Percentiles rank a stretch among this genome's conserved stretches.
phyloP scores from a whole-genome alignment of 2,113 vertebrate genomes.

The Myrmecobius fasciatus region DNA sequence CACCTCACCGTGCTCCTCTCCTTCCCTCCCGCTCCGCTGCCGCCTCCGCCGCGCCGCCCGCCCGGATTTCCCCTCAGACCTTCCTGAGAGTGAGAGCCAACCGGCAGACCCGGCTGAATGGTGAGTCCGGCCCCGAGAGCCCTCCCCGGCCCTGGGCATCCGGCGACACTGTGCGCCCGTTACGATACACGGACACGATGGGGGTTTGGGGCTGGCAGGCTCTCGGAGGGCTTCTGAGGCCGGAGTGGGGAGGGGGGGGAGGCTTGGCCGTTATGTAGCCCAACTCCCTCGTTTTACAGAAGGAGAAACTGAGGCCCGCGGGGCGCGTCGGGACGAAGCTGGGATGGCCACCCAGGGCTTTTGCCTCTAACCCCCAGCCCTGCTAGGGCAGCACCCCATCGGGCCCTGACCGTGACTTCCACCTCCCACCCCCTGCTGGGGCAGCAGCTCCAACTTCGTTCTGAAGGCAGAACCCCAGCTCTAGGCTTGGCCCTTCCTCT shows the following conservation, averaged over 20 bases:
- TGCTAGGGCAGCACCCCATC: too few species aligned
- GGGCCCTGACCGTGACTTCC: too few species aligned
- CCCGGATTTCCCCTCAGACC: constrained; percentile 87
- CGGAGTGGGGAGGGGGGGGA: too few species aligned
- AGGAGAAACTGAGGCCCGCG: not conserved
- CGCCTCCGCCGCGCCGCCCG: not conserved
- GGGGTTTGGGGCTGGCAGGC: not conserved
- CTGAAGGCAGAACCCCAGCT: too few species aligned
- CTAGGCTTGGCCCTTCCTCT: too few species aligned
- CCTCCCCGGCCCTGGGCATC: constrained; percentile 62
- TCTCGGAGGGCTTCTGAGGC: not conserved
- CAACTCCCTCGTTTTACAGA: not conserved
- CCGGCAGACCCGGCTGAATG: constrained; percentile 98
- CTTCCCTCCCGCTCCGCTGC: not conserved
- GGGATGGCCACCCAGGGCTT: not conserved
- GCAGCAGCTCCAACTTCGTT: too few species aligned
- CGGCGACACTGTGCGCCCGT: constrained; percentile 43
- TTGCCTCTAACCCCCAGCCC: not conserved
- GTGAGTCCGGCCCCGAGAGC: constrained; percentile 86
- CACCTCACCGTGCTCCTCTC: not conserved
- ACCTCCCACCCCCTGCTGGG: too few species aligned
- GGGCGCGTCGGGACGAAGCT: not conserved
- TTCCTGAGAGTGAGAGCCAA: constrained; percentile 98
- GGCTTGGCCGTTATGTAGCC: too few species aligned
- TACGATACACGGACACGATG: not conserved